These are phyloP conservation scores for Frieseomelitta varia DNA, from an alignment of 1,140 invertebrate genomes.

Conservation along the genomic window DNA sequence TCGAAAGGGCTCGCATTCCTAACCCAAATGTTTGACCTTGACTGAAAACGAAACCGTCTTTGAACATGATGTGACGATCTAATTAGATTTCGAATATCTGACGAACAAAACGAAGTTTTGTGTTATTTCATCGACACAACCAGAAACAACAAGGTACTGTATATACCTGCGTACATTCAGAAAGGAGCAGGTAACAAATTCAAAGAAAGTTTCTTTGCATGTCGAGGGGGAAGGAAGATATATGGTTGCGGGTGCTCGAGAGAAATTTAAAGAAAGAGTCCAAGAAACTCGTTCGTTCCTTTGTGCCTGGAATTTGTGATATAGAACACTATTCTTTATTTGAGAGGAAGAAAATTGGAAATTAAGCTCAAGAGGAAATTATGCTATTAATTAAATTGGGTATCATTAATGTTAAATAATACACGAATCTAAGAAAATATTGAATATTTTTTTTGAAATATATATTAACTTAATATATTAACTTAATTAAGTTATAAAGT, in stretches of 20 bases:
- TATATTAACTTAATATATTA: neutral
- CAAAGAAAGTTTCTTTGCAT: conserved; percentile 58
- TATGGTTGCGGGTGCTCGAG: conserved; percentile 32
- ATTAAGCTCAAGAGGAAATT: no score
- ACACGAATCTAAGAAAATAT: neutral
- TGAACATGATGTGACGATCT: neutral
- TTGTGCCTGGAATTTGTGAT: conserved; percentile 33
- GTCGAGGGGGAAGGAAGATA: conserved; percentile 43
- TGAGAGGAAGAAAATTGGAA: no score
- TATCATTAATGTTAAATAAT: neutral
- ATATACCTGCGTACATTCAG: neutral
- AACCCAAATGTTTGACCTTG: neutral
- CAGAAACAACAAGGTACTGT: neutral
- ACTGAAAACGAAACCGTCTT: conserved; percentile 16
- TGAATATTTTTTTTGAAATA: neutral
- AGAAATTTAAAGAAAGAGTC: conserved; percentile 57
- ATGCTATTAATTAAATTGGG: neutral
- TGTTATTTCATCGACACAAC: neutral
- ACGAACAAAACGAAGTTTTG: neutral
- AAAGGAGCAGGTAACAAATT: conserved; percentile 41
- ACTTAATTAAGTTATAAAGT: neutral
- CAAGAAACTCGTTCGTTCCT: conserved; percentile 46
- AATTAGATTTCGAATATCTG: neutral
- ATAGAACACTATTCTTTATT: conserved; percentile 7
- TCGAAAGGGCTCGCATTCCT: conserved; percentile 33